Percentiles rank a stretch among this genome's conserved stretches.
These are phyloP conservation scores for Nibea albiflora DNA, from an alignment of 2,113 vertebrate species.

Conservation along the genomic window DNA sequence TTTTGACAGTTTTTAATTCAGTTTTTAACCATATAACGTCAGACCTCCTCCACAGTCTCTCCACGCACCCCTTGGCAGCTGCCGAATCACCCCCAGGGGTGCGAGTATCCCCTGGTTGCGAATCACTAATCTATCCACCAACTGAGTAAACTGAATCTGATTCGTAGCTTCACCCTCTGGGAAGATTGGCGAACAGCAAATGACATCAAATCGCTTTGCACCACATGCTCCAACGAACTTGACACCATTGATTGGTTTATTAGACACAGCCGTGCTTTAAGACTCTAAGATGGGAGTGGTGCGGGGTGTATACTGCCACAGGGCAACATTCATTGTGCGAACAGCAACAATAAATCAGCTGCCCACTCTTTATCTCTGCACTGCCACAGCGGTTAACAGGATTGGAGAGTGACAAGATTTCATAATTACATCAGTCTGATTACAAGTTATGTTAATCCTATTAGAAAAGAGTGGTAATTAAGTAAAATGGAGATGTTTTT, in stretches of 20 bases:
- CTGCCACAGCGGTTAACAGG: conserved; percentile 58
- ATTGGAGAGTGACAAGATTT: conserved; percentile 67
- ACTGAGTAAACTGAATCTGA: conserved; percentile 64
- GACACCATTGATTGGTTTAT: conserved; percentile 67
- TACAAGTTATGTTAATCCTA: conserved; percentile 62
- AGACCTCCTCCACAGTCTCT: not conserved
- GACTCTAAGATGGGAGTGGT: conserved; percentile 52
- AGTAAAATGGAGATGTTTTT: conserved; percentile 38
- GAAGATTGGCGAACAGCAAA: conserved; percentile 40
- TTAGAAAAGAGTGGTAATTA: conserved; percentile 53
- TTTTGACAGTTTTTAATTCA: no score
- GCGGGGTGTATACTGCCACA: conserved; percentile 15
- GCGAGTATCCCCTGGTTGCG: not conserved
- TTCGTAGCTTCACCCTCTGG: conserved; percentile 50
- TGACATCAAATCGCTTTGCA: conserved; percentile 56
- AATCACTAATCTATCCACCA: conserved; percentile 59
- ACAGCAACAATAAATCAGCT: conserved; percentile 66
- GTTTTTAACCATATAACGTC: not conserved
- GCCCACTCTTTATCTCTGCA: conserved; percentile 56
- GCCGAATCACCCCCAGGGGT: conserved; percentile 11
- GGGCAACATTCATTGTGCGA: conserved; percentile 49
- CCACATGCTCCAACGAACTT: conserved; percentile 68
- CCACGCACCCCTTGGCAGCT: not conserved
- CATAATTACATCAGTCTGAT: conserved; percentile 69
- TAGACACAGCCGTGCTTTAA: conserved; percentile 59